phyloP scores from a whole-genome alignment of 2,113 vertebrate species.

The Ifrita kowaldi region DNA sequence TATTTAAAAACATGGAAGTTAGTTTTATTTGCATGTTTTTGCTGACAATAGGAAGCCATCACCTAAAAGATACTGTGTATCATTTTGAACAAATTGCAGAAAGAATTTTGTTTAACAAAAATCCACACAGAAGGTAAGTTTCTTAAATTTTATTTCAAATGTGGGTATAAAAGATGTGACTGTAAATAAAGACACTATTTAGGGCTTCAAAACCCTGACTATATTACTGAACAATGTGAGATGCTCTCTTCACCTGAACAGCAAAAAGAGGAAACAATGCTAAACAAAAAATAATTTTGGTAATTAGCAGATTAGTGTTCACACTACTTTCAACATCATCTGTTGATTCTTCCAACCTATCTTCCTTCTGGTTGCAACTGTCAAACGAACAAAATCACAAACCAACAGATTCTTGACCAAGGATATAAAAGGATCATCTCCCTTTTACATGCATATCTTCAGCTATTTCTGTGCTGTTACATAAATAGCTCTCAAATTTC shows the following conservation, averaged over 20 bases:
- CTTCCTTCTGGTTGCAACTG: not conserved
- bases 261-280: not conserved
- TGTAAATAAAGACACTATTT: not conserved
- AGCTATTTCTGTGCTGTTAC: not conserved
- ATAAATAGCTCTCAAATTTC: not conserved
- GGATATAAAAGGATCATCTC: not conserved
- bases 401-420: not conserved
- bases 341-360: not conserved
- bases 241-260: not conserved
- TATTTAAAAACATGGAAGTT: slow-evolving; percentile 50
- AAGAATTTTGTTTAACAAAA: not conserved
- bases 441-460: not conserved
- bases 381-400: not conserved
- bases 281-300: not conserved
- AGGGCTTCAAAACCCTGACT: not conserved
- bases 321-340: not conserved
- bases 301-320: not conserved
- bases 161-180: not conserved
- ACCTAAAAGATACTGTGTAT: not conserved
- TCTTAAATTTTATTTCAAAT: not conserved
- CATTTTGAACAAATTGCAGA: not conserved
- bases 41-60: not conserved
- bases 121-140: not conserved
- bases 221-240: not conserved
- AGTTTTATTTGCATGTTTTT: not conserved